Evolutionary conservation across 2,888 invertebrate genomes (phyloP).

Genomic region (Dryadula phaetusa): DNA sequence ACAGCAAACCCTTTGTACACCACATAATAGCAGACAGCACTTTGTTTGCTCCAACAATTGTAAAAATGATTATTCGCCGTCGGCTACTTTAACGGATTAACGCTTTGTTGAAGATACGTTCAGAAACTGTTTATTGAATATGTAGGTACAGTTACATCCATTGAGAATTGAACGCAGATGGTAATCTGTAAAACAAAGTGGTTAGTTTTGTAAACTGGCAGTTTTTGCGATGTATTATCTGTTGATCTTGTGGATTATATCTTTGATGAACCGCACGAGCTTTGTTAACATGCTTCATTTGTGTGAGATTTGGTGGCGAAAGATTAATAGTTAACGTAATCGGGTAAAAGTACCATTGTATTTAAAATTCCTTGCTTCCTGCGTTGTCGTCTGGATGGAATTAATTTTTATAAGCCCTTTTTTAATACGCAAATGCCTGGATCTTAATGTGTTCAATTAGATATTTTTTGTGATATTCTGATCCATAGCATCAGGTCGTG

Average conservation of each 20-base stretch:
- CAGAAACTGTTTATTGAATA: constrained; percentile 61
- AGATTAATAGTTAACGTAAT: constrained; percentile 31
- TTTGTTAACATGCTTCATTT: constrained; percentile 46
- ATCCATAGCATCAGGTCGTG: not conserved
- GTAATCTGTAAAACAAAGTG: constrained; percentile 79
- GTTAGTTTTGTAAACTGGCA: constrained; percentile 67
- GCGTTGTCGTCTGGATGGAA: not conserved
- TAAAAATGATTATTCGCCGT: constrained; percentile 63
- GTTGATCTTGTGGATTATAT: constrained; percentile 50
- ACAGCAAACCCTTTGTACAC: constrained; percentile 60
- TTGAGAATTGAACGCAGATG: constrained; percentile 74
- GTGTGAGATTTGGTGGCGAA: constrained; percentile 37
- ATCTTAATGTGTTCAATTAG: too few relatives aligned
- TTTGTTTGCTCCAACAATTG: constrained; percentile 72
- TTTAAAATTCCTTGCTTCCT: not conserved
- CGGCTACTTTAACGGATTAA: constrained; percentile 83
- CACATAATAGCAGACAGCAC: constrained; percentile 63
- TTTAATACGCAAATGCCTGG: not conserved
- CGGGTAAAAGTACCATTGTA: constrained; percentile 12
- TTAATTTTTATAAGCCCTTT: too few relatives aligned
- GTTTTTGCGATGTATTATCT: constrained; percentile 52
- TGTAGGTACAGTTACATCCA: constrained; percentile 78
- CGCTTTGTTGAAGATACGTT: constrained; percentile 49
- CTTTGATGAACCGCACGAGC: constrained; percentile 59
- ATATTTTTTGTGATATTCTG: not conserved